Base-by-base conservation (phyloP, 2,797 vertebrate species). In the Ptychobarbus kaznakovi region DNA sequence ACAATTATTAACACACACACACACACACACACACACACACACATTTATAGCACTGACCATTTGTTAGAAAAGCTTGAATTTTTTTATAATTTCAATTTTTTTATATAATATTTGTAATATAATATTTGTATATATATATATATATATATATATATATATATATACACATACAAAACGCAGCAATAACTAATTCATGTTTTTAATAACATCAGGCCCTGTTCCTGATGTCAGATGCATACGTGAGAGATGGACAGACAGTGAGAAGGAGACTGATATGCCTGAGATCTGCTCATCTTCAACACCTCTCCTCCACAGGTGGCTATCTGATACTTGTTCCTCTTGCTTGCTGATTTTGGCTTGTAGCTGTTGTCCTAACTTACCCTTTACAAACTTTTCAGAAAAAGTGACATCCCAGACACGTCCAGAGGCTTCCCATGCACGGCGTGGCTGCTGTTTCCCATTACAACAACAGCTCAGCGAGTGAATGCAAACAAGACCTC, bases 401-500 rank as follows among this genome's bases (percentile, higher is more conserved):
- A 56, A 56, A 42, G 63, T 53, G 63, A 51, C 18, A 51, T 84
- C 46, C 38, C 82, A 12, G 25, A 53, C 46, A 70, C 4, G 28
- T 80, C 65, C 70, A 63, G 85, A 81, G 65, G 70, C 42, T 77
- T 86, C 81, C 73, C 70, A 78, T 63, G 65, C 70, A 66, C 2
- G 38, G 25, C 9, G 80, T 77, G 73, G 20, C 75, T 63, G 81
- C 75, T 77, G 76, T 73, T 82, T n/a, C 53, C 79, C 56, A 51
- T 87, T 65, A 82, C 73, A 86, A 80, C 85, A 85, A 85, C 70
- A 66, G 25, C 80, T 44, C 76, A 70, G 46, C 15, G 22, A 84
- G 86, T 73, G 81, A 38, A 76, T 82, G 63, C 69, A 86, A 86
- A 84, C 85, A 82, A 66, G 76, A 78, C 76, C 68, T 68, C 42